A percentile compares a stretch with the other conserved stretches of the same genome.
Conservation (phyloP, 2,888 invertebrate species). For the Seira sanloemensis region DNA sequence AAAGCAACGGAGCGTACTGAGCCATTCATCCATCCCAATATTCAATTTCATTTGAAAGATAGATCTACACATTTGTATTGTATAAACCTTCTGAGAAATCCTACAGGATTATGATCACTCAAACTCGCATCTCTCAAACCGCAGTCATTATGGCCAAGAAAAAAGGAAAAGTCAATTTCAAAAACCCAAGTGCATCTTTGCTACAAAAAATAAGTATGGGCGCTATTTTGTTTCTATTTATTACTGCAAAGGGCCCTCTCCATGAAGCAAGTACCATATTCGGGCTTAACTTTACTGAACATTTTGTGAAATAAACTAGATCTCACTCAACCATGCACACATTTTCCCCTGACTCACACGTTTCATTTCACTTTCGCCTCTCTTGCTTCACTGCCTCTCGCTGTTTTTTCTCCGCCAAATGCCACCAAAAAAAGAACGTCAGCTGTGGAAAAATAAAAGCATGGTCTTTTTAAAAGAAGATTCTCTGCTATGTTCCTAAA, state of each 20-base stretch:
- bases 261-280: neutral
- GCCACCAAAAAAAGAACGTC: neutral
- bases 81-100: neutral
- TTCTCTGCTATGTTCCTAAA: slow-evolving; percentile 32
- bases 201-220: neutral
- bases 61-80: neutral
- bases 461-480: slow-evolving; percentile 12
- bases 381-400: slow-evolving; percentile 22
- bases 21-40: slow-evolving; percentile 19
- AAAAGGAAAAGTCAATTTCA: too few relatives aligned
- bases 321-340: slow-evolving; percentile 23
- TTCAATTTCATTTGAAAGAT: slow-evolving; percentile 18
- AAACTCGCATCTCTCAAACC: slow-evolving; percentile 12
- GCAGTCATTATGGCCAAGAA: slow-evolving; percentile 38
- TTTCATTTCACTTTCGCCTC: slow-evolving; percentile 32
- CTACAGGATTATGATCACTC: slow-evolving; percentile 7
- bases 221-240: slow-evolving; percentile 13
- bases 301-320: slow-evolving; percentile 41
- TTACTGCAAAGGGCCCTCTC: neutral
- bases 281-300: neutral
- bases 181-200: neutral
- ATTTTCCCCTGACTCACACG: slow-evolving; percentile 30
- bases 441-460: neutral
- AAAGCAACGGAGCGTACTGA: neutral
- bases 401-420: neutral